Base-by-base conservation (phyloP, 1,140 invertebrate genomes). In the Pissodes strobi region DNA sequence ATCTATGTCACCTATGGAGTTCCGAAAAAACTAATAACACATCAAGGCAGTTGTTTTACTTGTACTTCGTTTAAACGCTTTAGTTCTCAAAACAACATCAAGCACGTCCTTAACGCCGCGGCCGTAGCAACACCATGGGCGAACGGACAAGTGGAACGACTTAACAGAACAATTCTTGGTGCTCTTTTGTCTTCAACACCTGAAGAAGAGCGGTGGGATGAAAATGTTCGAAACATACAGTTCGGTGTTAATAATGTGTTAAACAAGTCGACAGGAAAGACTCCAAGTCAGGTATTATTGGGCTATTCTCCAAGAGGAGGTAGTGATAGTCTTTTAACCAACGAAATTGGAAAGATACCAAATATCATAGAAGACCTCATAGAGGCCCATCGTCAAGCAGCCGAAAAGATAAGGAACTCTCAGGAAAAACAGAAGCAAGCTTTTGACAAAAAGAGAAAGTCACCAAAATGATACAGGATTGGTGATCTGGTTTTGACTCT, bases 121-220 rank as follows among this genome's bases (percentile, higher is more conserved):
- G 71, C 15, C 69, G 61, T 0, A 76, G 74, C 30, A 72, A 66
- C 0, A 70, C 72, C 46, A 59, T 74, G 0, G 72, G 75, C 52
- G 9, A n/a, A n/a, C n/a, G n/a, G n/a, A n/a, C n/a, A n/a, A n/a
- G n/a, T n/a, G n/a, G n/a, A n/a, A n/a, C n/a, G 70, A 15, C 58
- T 67, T 9, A 74, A 75, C 39, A 12, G n/a, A n/a, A 63, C 58
- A 3, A 13, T 72, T 17, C 51, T 61, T 12, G 58, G 68, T 10
- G 63, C 66, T 55, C 13, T 72, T 3, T 55, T 65, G 0, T n/a
- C n/a, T n/a, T n/a, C n/a, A n/a, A n/a, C n/a, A n/a, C n/a, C n/a
- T n/a, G n/a, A n/a, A n/a, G n/a, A 71, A 51, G 38, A 3, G 60
- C 65, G 13, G 25, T 65, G 63, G 53, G 65, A 67, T 38, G 4